Evolutionary conservation across 1,140 invertebrate genomes (phyloP).

Genomic region (Drosophila malerkotliana): DNA sequence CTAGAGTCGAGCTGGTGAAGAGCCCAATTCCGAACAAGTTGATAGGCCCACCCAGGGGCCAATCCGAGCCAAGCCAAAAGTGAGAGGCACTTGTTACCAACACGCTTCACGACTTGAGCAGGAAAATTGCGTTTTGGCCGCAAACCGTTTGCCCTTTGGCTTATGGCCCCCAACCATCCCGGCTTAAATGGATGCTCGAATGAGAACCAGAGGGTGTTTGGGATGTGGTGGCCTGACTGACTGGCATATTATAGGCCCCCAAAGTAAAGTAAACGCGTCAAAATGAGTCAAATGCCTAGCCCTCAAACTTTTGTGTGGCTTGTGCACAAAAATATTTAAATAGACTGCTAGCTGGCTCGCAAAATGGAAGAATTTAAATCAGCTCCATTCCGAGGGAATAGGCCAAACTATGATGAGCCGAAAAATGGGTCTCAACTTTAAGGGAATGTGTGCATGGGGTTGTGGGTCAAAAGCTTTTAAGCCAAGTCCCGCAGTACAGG

Average conservation of each 20-base stretch:
- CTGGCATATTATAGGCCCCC: constrained; percentile 25
- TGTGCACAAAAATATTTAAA: constrained; percentile 31
- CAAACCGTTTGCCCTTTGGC: constrained; percentile 54
- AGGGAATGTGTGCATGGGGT: constrained; percentile 7
- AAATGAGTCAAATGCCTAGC: constrained; percentile 20
- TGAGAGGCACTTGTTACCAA: constrained; percentile 54
- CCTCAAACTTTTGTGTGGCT: constrained; percentile 14
- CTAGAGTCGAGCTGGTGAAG: constrained; percentile 7
- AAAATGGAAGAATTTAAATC: constrained; percentile 21
- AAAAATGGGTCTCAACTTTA: constrained; percentile 5
- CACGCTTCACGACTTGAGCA: constrained; percentile 23
- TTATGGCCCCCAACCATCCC: constrained; percentile 13
- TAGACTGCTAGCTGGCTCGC: constrained; percentile 6
- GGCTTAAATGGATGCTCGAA: not conserved
- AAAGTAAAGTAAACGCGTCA: constrained; percentile 39
- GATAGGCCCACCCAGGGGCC: constrained; percentile 33
- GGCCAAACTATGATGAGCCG: constrained; percentile 10
- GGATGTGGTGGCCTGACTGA: not conserved
- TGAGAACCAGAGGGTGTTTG: not conserved
- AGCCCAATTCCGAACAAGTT: constrained; percentile 18
- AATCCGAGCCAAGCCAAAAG: constrained; percentile 13
- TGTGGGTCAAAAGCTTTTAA: constrained; percentile 27
- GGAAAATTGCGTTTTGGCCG: constrained; percentile 46
- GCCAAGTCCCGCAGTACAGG: constrained; percentile 16
- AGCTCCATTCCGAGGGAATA: constrained; percentile 11